Percentiles rank a stretch among this genome's conserved stretches.
Conservation (phyloP, 2,797 vertebrate genomes). For the Myiotriccus ornatus region DNA sequence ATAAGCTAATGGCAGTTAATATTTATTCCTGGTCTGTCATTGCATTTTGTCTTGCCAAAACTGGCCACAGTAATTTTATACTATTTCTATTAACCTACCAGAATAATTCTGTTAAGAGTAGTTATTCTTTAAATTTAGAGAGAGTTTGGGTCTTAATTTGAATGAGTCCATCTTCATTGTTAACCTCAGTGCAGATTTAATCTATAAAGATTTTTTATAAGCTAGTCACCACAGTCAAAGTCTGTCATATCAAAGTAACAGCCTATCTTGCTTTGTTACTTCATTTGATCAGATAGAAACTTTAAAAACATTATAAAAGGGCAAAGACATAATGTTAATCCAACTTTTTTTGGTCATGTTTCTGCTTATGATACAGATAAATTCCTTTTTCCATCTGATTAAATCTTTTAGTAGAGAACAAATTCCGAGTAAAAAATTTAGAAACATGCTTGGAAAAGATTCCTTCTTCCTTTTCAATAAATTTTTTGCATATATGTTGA, state of each 20-base stretch:
- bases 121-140: not conserved
- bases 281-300: not conserved
- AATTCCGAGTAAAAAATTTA: not conserved
- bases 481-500: not conserved
- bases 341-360: not conserved
- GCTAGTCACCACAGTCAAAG: not conserved
- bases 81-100: not conserved
- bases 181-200: not conserved
- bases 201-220: not conserved
- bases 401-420: not conserved
- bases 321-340: not conserved
- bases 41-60: not conserved
- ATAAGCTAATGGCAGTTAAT: not conserved
- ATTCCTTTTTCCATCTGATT: too few relatives aligned
- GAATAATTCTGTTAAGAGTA: not conserved
- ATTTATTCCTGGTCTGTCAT: not conserved
- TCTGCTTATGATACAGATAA: not conserved
- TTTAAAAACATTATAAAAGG: not conserved
- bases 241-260: not conserved
- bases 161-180: not conserved
- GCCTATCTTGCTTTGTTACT: not conserved
- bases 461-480: not conserved
- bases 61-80: not conserved
- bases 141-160: not conserved
- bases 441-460: not conserved